phyloP scores from a whole-genome alignment of 1,140 invertebrate genomes.

The Elymnias hypermnestra region DNA sequence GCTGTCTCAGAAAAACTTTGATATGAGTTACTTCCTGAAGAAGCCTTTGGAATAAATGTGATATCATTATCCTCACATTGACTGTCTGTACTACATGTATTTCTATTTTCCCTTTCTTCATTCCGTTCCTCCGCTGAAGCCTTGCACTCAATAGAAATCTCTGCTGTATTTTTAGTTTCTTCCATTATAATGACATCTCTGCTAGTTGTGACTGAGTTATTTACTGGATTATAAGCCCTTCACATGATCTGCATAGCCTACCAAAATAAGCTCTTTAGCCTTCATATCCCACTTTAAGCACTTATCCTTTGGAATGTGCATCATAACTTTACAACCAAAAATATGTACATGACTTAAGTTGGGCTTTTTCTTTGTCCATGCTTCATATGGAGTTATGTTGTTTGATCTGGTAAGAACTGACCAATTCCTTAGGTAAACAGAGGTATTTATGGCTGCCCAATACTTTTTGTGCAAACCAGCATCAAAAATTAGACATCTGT shows the following conservation, averaged over 20 bases:
- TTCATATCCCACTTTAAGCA: background rate
- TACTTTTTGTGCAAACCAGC: constrained; percentile 1
- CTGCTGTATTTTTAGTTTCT: background rate
- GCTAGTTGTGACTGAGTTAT: background rate
- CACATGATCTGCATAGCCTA: constrained; percentile 10
- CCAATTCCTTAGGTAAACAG: constrained; percentile 15
- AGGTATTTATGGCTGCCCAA: constrained; percentile 15
- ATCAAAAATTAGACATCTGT: constrained; percentile 7
- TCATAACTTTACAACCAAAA: constrained; percentile 14
- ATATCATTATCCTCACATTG: too few relatives aligned
- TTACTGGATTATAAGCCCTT: constrained; percentile 7
- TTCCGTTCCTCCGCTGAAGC: too few relatives aligned
- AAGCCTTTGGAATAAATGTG: too few relatives aligned
- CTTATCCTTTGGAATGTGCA: constrained; percentile 10
- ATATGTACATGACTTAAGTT: constrained; percentile 7
- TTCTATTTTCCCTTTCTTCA: background rate
- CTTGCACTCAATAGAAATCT: too few relatives aligned
- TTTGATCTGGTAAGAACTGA: background rate
- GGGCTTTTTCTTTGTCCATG: constrained; percentile 14
- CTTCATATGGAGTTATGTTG: constrained; percentile 8
- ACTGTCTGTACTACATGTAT: too few relatives aligned
- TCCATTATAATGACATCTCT: constrained; percentile 5
- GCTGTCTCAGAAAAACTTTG: too few relatives aligned
- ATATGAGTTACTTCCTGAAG: too few relatives aligned
- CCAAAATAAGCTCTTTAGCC: constrained; percentile 9